A percentile compares a stretch with the other conserved stretches of the same genome.
Evolutionary conservation across 2,797 vertebrate genomes (phyloP).

Genomic region (Cynodonichthys magdalenae): DNA sequence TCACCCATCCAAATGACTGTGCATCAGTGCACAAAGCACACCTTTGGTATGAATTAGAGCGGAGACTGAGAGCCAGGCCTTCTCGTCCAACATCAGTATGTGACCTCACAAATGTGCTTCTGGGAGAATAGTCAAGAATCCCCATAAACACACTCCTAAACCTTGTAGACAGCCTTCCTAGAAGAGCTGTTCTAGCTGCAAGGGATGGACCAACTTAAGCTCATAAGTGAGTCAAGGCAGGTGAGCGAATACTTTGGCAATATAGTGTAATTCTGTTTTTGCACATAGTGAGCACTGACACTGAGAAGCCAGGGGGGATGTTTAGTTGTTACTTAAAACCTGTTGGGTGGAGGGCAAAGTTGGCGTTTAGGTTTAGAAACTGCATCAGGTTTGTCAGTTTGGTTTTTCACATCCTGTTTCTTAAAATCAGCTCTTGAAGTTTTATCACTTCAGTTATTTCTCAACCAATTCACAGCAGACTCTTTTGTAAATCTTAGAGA

Average conservation of each 20-base stretch:
- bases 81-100: no score
- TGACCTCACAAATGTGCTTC: no score
- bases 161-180: no score
- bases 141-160: no score
- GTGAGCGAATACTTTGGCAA: no score
- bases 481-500: neutral
- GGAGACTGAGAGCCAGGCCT: no score
- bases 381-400: neutral
- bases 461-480: neutral
- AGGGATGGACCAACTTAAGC: no score
- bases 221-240: no score
- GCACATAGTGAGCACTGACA: neutral
- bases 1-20: neutral
- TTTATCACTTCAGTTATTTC: neutral
- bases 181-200: no score
- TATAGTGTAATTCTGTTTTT: neutral
- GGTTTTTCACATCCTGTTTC: slow-evolving; percentile 6
- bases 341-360: neutral
- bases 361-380: neutral
- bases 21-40: no score
- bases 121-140: no score
- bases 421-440: neutral
- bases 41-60: no score
- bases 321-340: neutral
- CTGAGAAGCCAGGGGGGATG: neutral